These are phyloP conservation scores for Actenoides lindsayi DNA, from an alignment of 2,113 vertebrate genomes.

Conservation along the genomic window DNA sequence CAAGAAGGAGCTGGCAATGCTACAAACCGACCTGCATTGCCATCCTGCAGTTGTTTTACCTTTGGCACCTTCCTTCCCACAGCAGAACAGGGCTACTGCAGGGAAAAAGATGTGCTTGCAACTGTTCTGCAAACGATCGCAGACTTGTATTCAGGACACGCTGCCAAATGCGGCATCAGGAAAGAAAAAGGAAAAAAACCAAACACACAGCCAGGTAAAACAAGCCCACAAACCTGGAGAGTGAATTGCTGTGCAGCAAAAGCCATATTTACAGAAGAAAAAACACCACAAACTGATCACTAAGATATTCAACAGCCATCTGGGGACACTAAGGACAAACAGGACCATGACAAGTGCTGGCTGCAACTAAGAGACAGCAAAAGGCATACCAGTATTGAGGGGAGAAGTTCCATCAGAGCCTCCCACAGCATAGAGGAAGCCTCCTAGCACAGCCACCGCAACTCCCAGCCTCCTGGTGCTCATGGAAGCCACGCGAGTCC, in stretches of 20 bases:
- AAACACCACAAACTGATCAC: neutral
- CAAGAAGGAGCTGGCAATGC: neutral
- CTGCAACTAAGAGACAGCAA: neutral
- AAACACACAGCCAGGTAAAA: neutral
- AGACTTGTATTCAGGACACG: neutral
- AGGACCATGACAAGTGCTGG: neutral
- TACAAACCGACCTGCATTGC: neutral
- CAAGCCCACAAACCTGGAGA: neutral
- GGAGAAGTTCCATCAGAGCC: conserved; percentile 98
- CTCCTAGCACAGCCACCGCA: conserved; percentile 94
- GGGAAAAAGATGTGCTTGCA: neutral
- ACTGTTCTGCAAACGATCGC: neutral
- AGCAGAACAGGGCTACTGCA: neutral
- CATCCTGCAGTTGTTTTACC: neutral
- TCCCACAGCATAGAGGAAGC: conserved; percentile 96
- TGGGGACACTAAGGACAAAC: neutral
- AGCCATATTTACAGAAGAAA: neutral
- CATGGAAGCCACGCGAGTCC: conserved; percentile 99
- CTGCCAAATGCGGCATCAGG: neutral
- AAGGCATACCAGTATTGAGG: conserved; percentile 90
- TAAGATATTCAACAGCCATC: neutral
- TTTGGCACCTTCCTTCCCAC: neutral
- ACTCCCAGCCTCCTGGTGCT: conserved; percentile 95
- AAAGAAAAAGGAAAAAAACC: neutral
- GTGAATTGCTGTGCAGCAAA: neutral